Evolutionary conservation across 2,888 invertebrate genomes (phyloP).

Genomic region (Drosophila bunnanda): DNA sequence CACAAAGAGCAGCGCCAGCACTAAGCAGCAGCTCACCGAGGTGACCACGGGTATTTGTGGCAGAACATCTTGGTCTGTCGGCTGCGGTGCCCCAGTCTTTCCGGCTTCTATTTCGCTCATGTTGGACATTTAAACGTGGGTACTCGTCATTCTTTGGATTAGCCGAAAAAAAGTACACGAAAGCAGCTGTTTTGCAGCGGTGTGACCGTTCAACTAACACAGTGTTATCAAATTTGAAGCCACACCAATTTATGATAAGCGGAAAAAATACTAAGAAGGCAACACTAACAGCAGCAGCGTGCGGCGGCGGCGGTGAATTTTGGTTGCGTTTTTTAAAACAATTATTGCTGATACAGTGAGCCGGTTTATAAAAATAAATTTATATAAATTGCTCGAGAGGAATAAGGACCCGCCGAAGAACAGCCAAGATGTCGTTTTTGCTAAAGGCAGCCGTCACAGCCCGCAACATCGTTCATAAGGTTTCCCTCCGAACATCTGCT

Average conservation of each 20-base stretch:
- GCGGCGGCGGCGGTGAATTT: slow-evolving; percentile 42
- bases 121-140: slow-evolving; percentile 41
- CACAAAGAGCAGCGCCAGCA: slow-evolving; percentile 92
- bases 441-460: slow-evolving; percentile 59
- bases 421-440: slow-evolving; percentile 63
- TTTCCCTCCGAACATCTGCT: slow-evolving; percentile 59
- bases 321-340: slow-evolving; percentile 58
- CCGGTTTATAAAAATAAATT: slow-evolving; percentile 28
- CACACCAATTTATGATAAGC: not conserved
- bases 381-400: not conserved
- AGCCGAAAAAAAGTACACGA: slow-evolving; percentile 20
- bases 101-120: slow-evolving; percentile 43
- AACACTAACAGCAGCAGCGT: slow-evolving; percentile 32
- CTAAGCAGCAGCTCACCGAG: slow-evolving; percentile 90
- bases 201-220: not conserved
- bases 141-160: slow-evolving; percentile 32
- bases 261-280: not conserved
- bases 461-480: slow-evolving; percentile 72
- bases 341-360: slow-evolving; percentile 31
- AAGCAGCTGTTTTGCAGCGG: slow-evolving; percentile 49
- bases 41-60: slow-evolving; percentile 85
- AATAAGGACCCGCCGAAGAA: slow-evolving; percentile 22
- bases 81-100: slow-evolving; percentile 19
- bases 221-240: slow-evolving; percentile 1
- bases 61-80: slow-evolving; percentile 27